Evolutionary conservation across 2,113 vertebrate species (phyloP).

Genomic region (Ceratotherium simum): DNA sequence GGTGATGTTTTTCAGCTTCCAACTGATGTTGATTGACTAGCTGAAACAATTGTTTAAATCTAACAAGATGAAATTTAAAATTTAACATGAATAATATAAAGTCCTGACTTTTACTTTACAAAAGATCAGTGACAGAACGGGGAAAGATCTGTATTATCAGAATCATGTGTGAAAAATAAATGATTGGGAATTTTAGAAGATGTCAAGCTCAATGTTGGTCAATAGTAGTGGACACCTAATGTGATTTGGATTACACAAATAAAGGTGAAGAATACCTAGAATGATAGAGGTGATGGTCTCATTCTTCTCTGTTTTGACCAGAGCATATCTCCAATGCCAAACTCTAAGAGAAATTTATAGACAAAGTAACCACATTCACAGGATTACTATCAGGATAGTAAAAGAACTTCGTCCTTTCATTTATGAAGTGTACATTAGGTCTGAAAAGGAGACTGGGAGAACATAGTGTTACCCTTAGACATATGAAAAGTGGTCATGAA

Average conservation of each 20-base stretch:
- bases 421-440: background rate
- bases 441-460: background rate
- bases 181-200: background rate
- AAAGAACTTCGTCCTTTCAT: background rate
- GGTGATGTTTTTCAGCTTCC: background rate
- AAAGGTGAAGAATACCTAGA: background rate
- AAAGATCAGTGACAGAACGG: background rate
- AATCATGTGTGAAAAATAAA: background rate
- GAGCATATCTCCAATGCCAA: background rate
- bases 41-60: background rate
- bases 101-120: background rate
- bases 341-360: background rate
- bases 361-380: background rate
- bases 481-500: background rate
- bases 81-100: background rate
- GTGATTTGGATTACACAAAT: background rate
- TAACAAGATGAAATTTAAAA: background rate
- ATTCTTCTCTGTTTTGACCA: background rate
- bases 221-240: background rate
- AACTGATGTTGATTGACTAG: background rate
- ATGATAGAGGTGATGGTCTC: too few species aligned
- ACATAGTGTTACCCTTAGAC: background rate
- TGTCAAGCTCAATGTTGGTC: background rate
- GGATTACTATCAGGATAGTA: background rate
- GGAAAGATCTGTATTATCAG: background rate